Evolutionary conservation across 2,113 vertebrate species (phyloP).

Genomic region (Neofelis nebulosa): DNA sequence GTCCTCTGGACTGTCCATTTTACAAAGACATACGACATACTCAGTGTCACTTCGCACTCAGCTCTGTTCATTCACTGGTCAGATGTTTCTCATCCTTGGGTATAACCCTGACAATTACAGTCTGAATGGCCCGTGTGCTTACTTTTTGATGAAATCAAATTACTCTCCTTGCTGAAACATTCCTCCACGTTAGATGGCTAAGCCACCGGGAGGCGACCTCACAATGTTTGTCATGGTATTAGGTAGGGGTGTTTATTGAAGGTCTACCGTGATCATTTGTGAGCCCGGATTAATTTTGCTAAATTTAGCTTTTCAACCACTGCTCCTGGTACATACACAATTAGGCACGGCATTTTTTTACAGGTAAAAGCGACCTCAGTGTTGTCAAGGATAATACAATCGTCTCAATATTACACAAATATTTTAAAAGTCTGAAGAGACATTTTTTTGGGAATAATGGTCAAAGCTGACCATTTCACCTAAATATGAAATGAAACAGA

Average conservation of each 20-base stretch:
- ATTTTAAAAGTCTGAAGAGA: slow-evolving; percentile 28
- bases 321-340: background rate
- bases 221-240: background rate
- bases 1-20: background rate
- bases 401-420: background rate
- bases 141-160: background rate
- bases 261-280: slow-evolving; percentile 1
- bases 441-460: background rate
- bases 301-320: slow-evolving; percentile 15
- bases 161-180: background rate
- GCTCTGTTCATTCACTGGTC: background rate
- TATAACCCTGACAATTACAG: background rate
- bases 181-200: background rate
- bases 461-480: slow-evolving; percentile 57
- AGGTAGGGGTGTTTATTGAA: background rate
- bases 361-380: background rate
- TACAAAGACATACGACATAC: background rate
- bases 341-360: background rate
- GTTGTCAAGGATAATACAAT: background rate
- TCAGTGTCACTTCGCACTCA: background rate
- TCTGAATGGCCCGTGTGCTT: background rate
- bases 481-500: slow-evolving; percentile 69
- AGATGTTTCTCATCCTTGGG: background rate
- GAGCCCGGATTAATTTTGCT: slow-evolving; percentile 25
- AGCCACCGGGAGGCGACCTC: background rate